These are phyloP conservation scores for Chaetodon trifasciatus DNA, from an alignment of 2,797 vertebrate species.

Conservation along the genomic window DNA sequence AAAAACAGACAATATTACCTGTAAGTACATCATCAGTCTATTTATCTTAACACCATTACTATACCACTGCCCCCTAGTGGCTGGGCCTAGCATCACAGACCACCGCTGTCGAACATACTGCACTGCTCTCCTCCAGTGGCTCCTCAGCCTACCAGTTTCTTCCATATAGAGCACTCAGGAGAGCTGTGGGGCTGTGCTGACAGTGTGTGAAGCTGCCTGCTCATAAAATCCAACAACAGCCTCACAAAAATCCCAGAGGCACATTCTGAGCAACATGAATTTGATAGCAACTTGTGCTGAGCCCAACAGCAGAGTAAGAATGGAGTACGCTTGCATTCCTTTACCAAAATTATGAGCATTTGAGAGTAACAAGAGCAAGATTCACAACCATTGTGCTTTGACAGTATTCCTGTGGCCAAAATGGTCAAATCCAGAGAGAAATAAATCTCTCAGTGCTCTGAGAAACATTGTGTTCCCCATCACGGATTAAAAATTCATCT, in stretches of 20 bases:
- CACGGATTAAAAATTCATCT: conserved; percentile 16
- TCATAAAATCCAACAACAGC: conserved; percentile 25
- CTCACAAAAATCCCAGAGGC: conserved; percentile 31
- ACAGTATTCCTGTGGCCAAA: neutral
- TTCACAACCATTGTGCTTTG: neutral
- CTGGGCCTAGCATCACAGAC: conserved; percentile 17
- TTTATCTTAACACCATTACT: conserved; percentile 21
- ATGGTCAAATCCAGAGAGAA: neutral
- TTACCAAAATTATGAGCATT: conserved; percentile 23
- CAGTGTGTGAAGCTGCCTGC: conserved; percentile 38
- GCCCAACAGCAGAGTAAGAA: neutral
- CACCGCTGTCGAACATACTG: neutral
- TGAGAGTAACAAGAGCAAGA: conserved; percentile 12
- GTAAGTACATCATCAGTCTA: neutral
- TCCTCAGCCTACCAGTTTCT: conserved; percentile 21
- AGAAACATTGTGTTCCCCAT: conserved; percentile 1
- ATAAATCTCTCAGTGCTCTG: neutral
- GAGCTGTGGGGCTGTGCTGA: conserved; percentile 24
- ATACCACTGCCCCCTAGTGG: conserved; percentile 74
- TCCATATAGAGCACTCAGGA: neutral
- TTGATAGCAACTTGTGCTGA: neutral
- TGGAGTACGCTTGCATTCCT: neutral
- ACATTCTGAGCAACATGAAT: conserved; percentile 27
- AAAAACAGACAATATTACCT: conserved; percentile 1
- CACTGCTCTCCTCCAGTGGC: conserved; percentile 11